Percentiles rank a stretch among this genome's conserved stretches.
phyloP scores from a whole-genome alignment of 2,888 invertebrate genomes.

The Yponomeuta malinellus region DNA sequence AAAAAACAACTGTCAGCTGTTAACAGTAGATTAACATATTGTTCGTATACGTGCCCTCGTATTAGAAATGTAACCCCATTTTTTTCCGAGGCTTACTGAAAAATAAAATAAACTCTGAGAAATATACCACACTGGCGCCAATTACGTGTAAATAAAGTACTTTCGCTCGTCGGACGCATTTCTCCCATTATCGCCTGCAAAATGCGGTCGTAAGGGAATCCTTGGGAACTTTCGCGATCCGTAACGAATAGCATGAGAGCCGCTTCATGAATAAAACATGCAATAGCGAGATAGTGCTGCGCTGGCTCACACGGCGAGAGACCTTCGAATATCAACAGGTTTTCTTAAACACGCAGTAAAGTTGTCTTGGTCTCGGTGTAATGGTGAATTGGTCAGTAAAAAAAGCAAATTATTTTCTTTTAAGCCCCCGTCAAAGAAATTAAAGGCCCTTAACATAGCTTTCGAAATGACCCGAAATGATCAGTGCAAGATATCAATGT shows the following conservation, averaged over 20 bases:
- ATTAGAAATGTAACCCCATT: too few species aligned
- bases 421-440: too few species aligned
- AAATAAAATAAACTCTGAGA: background rate
- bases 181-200: background rate
- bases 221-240: conserved; percentile 11
- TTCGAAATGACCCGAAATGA: too few species aligned
- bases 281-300: conserved; percentile 43
- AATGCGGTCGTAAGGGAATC: conserved; percentile 6
- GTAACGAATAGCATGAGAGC: background rate
- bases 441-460: too few species aligned
- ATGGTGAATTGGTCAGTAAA: background rate
- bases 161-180: background rate
- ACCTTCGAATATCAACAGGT: conserved; percentile 2
- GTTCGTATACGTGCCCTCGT: too few species aligned
- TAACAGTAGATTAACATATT: too few species aligned
- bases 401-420: too few species aligned
- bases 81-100: background rate
- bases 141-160: background rate
- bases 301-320: background rate
- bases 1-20: too few species aligned
- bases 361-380: background rate
- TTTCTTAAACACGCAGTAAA: background rate
- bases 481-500: too few species aligned
- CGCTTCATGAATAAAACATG: conserved; percentile 54
- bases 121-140: background rate